Evolutionary conservation across 2,888 invertebrate genomes (phyloP), one percentile per base, ranked within the genome.

Genomic region (Megaustenia siamemsis): DNA sequence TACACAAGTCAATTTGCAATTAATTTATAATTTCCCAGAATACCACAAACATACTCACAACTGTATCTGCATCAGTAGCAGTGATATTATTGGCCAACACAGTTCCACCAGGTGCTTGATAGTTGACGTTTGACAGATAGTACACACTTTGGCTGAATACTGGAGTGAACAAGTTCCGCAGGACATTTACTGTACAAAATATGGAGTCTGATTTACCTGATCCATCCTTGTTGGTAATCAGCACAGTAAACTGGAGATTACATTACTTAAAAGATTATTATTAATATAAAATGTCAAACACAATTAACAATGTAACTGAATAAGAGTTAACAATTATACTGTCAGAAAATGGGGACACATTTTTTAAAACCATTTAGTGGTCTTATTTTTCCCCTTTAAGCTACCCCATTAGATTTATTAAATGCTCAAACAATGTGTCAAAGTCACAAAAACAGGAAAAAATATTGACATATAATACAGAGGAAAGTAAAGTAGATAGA

Each of bases 51-150:
- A 56, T 60, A 77, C 88, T 86, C 79, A 89, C 89, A 75, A 82
- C 79, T 38, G 86, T 56, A 87, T 91, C 91, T 24, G 35, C 43
- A 85, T 92, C 92, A 10, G 82, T 88, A 3, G 91, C 92, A 21
- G 45, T 83, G 15, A 91, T 86, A 28, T 66, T 83, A 21, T 49
- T 43, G 15, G 89, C 28, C 66, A 84, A 24, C 21, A 6, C 63
- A 32, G 66, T 79, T 8, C 8, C 24, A 8, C 21, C 45, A 66
- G 40, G 18, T n/a, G 79, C 71, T 28, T 28, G 45, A 45, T 79
- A 75, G 38, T 32, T 66, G 35, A 79, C 40, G 21, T 56, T 69
- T 10, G 0, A 8, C 32, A 63, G 28, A 2, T 15, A 5, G 38
- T 77, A 83, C n/a, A 69, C 24, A 21, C 0, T 21, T 28, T 40